phyloP scores from a whole-genome alignment of 64 coral and sea anemone species.

The Dendronephthya gigantea region DNA sequence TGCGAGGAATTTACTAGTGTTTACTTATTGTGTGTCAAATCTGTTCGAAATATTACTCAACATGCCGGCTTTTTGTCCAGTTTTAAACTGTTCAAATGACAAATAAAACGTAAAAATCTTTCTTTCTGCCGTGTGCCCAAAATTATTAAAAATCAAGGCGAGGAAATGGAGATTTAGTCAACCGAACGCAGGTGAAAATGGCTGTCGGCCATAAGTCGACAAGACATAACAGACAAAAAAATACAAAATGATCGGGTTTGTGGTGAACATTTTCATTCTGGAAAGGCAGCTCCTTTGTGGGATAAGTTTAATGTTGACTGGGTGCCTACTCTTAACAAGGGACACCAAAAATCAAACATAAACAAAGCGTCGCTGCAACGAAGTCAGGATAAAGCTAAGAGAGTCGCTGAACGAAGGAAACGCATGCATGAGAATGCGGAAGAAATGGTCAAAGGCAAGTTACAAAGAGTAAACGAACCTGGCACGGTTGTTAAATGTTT shows the following conservation, averaged over 20 bases:
- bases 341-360: slow-evolving; percentile 36
- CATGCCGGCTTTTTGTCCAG: slow-evolving; percentile 43
- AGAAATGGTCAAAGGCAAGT: background rate
- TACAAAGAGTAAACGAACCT: slow-evolving; percentile 31
- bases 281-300: slow-evolving; percentile 39
- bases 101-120: slow-evolving; percentile 33
- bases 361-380: background rate
- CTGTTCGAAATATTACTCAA: background rate
- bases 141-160: slow-evolving; percentile 42
- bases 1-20: background rate
- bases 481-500: slow-evolving; percentile 27
- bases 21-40: background rate
- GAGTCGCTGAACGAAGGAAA: slow-evolving; percentile 18
- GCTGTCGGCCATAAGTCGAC: slow-evolving; percentile 30
- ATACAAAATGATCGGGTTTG: too few relatives aligned
- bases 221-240: slow-evolving; percentile 46
- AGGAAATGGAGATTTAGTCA: slow-evolving; percentile 35
- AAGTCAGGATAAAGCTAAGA: slow-evolving; percentile 30
- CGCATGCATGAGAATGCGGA: background rate
- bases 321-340: slow-evolving; percentile 31
- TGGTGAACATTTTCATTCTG: slow-evolving; percentile 46
- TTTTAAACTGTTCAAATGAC: slow-evolving; percentile 39
- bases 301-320: slow-evolving; percentile 41
- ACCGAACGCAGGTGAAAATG: slow-evolving; percentile 32
- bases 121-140: slow-evolving; percentile 35